Evolutionary conservation across 35 echinoderm and acorn worm genomes (phyloP), one percentile per base, ranked within the genome.

Genomic region (Eucidaris tribuloides): DNA sequence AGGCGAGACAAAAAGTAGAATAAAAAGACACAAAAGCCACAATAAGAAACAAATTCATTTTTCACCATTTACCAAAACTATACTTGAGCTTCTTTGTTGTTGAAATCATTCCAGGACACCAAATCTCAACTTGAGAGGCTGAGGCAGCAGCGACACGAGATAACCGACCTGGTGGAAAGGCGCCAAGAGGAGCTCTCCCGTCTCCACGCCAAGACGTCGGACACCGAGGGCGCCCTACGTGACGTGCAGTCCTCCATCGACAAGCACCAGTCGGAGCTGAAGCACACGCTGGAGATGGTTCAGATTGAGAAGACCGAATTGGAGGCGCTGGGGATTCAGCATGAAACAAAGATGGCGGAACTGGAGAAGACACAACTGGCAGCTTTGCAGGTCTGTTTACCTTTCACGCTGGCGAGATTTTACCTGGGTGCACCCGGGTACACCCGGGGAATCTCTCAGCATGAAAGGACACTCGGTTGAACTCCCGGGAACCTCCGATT

Each of bases 271-370:
- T 57, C 91, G 17, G 96, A 99, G 36, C 52, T 99, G 31, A 93
- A 99, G 76, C 96, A 99, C 80, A 92, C 90, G 9, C 68, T 99
- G 58, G 96, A 99, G 83, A 90, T 99, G 91, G 76, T 99, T 2
- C 96, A 99, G 79, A 79, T 99, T 46, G 96, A 99, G 79, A 99
- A 93, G 84, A 99, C 96, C 15, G 96, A 99, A 55, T 39, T 99
- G 30, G 96, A 93, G 44, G 96, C 96, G 0, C 55, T 99, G 58
- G 90, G 59, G 58, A 52, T 93, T 4, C 96, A 99, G 40, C 96
- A 99, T 68, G 86, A 93, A 32, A 42, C 63, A 5, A 99, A 92
- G 52, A 79, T 99, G 83, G 77, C 45, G 0, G 91, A 93, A 34
- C 62, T 99, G 77, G 96, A 99, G 59, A 90, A 90, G 35, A 88